Evolutionary conservation across 2,113 vertebrate species (phyloP), one percentile per base, ranked within the genome.

Genomic region (Tragelaphus scriptus): DNA sequence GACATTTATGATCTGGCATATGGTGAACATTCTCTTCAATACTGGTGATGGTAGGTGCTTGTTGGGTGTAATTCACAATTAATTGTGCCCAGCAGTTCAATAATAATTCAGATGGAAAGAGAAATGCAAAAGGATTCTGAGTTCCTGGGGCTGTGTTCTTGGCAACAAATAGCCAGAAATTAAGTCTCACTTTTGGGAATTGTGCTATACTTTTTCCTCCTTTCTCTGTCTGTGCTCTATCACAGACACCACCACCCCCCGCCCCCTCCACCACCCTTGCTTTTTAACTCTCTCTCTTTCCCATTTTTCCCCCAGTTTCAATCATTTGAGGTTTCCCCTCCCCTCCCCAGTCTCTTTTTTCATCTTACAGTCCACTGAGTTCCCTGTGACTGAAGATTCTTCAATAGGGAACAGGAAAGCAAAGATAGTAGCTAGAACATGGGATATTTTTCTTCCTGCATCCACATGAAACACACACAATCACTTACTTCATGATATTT

Each of bases 31-130:
- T 96, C 92, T 93, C 85, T 95, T 91, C 89, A 63, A 61, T n/a
- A 55, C 16, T 85, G 90, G 25, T 92, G 68, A 36, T 53, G 40
- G 68, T 59, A 80, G 9, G 53, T 2, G 4, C 47, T 71, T 86
- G 17, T 97, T 98, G 89, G 95, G 44, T 80, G 6, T 75, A 97
- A 98, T 97, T 98, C 92, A 89, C 82, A 95, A 96, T 96, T 96
- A 51, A 96, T 98, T 96, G 85, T 85, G 97, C 47, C 56, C 93
- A 97, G 81, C 26, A 89, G 32, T 95, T 97, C 97, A 96, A 93
- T 87, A 97, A 97, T 86, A 91, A 91, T 98, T 97, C 85, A 97
- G 40, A 77, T 26, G 23, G 58, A 68, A 97, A 94, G 90, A 97
- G 77, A 97, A 96, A 95, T 47, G 32, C 32, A 80, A 58, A 97